phyloP scores from a whole-genome alignment of 2,113 vertebrate species.

The Sphaerodactylus townsendi region DNA sequence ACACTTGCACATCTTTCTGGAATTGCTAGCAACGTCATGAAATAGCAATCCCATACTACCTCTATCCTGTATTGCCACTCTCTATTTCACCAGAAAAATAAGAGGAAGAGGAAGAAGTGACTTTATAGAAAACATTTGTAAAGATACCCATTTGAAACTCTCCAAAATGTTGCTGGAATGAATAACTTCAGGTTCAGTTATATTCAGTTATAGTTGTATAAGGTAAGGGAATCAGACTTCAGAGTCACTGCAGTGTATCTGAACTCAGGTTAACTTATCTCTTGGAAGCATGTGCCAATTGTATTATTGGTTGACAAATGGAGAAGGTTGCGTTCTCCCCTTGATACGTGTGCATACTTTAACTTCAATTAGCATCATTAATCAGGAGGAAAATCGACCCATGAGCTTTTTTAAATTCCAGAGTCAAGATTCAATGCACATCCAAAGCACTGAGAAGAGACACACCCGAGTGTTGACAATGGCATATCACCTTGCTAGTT shows the following conservation, averaged over 20 bases:
- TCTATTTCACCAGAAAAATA: background rate
- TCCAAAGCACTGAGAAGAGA: slow-evolving; percentile 17
- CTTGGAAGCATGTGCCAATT: background rate
- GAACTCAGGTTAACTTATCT: background rate
- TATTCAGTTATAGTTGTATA: background rate
- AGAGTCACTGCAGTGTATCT: slow-evolving; percentile 12
- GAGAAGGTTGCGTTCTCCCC: slow-evolving; percentile 41
- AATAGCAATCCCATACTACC: background rate
- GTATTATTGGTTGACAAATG: slow-evolving; percentile 18
- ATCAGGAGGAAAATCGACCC: slow-evolving; percentile 47
- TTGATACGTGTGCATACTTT: slow-evolving; percentile 36
- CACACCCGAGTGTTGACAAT: slow-evolving; percentile 36
- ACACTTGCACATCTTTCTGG: background rate
- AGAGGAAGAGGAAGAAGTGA: too few species aligned
- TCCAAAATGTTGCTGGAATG: background rate
- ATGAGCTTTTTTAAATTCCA: background rate
- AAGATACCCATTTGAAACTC: background rate
- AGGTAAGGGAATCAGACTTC: background rate
- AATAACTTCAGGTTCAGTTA: background rate
- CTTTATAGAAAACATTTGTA: background rate
- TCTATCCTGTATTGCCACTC: background rate
- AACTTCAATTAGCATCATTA: slow-evolving; percentile 60
- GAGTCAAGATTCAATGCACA: slow-evolving; percentile 8
- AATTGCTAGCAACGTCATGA: background rate
- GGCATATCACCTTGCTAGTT: background rate